Conservation (phyloP, 2,888 invertebrate genomes). For the Mythimna ferrago region DNA sequence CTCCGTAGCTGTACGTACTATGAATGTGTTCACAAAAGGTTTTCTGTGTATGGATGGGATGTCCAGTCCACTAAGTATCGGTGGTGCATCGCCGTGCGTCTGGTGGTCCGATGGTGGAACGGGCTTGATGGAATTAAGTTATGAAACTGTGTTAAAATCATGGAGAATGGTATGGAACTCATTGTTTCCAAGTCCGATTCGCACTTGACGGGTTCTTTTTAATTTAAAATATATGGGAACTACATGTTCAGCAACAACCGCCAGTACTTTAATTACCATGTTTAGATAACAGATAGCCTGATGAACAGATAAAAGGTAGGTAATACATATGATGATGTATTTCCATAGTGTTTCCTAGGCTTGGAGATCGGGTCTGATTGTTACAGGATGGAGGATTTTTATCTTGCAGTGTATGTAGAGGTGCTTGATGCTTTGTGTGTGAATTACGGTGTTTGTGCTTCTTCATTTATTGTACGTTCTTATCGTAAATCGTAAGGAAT, state of each 20-base stretch:
- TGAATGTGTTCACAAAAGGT: too few species aligned
- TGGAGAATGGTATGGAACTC: too few species aligned
- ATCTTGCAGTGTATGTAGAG: neutral
- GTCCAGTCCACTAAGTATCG: too few species aligned
- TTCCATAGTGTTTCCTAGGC: conserved; percentile 10
- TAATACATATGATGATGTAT: neutral
- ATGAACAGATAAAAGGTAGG: conserved; percentile 33
- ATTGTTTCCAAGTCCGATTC: too few species aligned
- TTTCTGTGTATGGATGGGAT: too few species aligned
- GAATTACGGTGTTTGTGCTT: neutral
- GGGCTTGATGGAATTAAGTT: too few species aligned
- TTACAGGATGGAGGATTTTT: neutral
- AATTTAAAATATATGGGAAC: neutral
- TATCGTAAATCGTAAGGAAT: too few species aligned
- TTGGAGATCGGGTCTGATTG: conserved; percentile 15
- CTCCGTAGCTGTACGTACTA: too few species aligned
- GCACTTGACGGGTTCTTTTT: too few species aligned
- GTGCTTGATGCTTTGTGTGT: neutral
- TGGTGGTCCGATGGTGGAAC: too few species aligned
- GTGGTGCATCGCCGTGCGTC: too few species aligned
- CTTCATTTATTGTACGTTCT: neutral
- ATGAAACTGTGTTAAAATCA: too few species aligned
- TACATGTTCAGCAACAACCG: neutral
- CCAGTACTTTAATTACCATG: conserved; percentile 14
- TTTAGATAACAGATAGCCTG: conserved; percentile 15